Base-by-base conservation (phyloP, 2,888 invertebrate genomes). In the Chrysina gloriosa region DNA sequence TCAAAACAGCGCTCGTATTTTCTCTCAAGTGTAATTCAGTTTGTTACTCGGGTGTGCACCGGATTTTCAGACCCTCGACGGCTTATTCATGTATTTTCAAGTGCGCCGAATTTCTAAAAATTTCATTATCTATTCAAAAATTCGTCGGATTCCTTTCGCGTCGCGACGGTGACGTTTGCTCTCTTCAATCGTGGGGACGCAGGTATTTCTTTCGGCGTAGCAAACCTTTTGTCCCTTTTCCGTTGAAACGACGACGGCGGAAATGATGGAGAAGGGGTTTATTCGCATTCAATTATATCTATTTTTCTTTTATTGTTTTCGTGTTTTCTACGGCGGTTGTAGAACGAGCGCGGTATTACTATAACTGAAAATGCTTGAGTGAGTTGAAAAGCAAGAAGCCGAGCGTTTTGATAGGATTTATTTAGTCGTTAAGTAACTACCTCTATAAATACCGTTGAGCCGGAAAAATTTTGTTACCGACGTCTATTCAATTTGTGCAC, bases 21-120 rank as follows among this genome's bases (percentile, higher is more conserved):
- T 70, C 65, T 23, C 25, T 73, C 70, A 72, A 74, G 72, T 73
- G 69, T 73, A 73, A 74, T 76, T 72, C 70, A 73, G 72, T 73
- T 75, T 72, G 72, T 70, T 71, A 70, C 73, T 71, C 70, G 68
- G 69, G 71, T 69, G 69, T 67, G 66, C 66, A 48, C 21, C 34
- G 29, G 47, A 23, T 64, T 64, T 64, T 64, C 42, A 66, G 58
- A 48, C 42, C 27, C 54, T 27, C 52, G 65, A 14, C 54, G 42
- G 58, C 56, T 64, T 47, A 64, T 64, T 64, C 64, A 50, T 19
- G 31, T 50, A 48, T 48, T 11, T 48, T 23, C 48, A 7, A 14
- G 11, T 36, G 36, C 36, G 14, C 14, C n/a, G n/a, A 36, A n/a
- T 11, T n/a, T 36, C 36, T 36, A 36, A 36, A 36, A 36, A 36